phyloP scores from a whole-genome alignment of 2,888 invertebrate species.

The Chelonus formosanus region DNA sequence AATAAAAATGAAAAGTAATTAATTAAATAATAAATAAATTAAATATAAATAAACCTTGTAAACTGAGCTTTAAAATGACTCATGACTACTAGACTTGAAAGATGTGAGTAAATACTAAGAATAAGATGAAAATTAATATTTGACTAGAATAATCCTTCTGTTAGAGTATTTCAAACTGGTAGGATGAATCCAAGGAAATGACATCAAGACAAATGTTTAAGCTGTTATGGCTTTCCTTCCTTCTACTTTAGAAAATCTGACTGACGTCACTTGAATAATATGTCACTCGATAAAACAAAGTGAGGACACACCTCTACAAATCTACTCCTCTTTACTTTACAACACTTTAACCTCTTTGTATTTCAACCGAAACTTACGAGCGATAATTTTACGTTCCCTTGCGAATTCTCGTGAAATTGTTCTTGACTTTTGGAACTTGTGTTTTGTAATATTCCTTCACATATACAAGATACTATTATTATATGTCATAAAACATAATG shows the following conservation, averaged over 20 bases:
- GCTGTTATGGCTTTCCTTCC: not conserved
- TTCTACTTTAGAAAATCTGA: not conserved
- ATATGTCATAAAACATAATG: not conserved
- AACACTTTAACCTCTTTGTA: constrained; percentile 21
- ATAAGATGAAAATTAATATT: not conserved
- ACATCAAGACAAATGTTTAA: no score
- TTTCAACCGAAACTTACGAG: constrained; percentile 10
- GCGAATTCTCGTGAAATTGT: constrained; percentile 16
- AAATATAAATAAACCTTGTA: no score
- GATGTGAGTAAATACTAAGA: no score
- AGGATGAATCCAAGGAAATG: no score
- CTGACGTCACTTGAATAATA: constrained; percentile 14
- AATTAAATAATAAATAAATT: no score
- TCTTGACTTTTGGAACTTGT: constrained; percentile 17
- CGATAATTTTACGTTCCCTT: constrained; percentile 16
- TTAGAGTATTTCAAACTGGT: no score
- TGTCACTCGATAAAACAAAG: constrained; percentile 10
- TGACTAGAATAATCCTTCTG: not conserved
- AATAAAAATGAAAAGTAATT: no score
- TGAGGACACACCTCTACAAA: constrained; percentile 27
- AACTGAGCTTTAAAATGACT: no score
- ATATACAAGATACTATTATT: constrained; percentile 21
- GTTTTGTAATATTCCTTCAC: constrained; percentile 10
- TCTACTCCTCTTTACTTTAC: constrained; percentile 10
- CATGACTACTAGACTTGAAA: no score